Evolutionary conservation across 2,888 invertebrate genomes (phyloP), one percentile per base, ranked within the genome.

Genomic region (Lymantria dispar): DNA sequence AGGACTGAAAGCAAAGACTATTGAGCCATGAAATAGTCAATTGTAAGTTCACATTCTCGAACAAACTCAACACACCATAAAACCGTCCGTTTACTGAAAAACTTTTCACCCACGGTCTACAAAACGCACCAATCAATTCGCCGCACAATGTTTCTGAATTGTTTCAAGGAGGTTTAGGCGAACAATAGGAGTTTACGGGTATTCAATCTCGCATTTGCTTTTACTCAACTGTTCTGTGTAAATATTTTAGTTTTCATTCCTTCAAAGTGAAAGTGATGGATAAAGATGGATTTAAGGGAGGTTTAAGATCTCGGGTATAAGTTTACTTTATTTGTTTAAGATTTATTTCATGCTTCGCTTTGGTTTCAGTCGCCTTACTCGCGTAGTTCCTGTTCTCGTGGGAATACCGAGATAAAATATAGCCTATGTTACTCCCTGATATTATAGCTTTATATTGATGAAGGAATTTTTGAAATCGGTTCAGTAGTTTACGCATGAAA

Each of bases 181-280:
- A 60, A 56, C 50, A 64, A 53, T 22, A 22, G 22, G 0, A 50
- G 43, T 31, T 45, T 56, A 45, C 41, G 22, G 43, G 45, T 44
- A 57, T 54, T 44, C 53, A 52, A 60, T 57, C 29, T 42, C 12
- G 39, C 50, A 50, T 63, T 65, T 54, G 45, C 53, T 60, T 63
- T 49, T 43, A 42, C 46, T 42, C 15, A 48, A 43, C 52, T 50
- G 47, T 54, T 43, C 30, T 52, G 31, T 42, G 48, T 40, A 54
- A 56, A 65, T 59, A 42, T 55, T 54, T 50, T 38, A 8, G 33
- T 9, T 41, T 30, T 47, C 40, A 33, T 51, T 50, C n/a, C 7
- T 36, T 43, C 45, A 22, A 41, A 45, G 13, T 22, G 22, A 22
- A 22, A 22, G 9, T 45, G 30, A 46, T 45, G 38, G 37, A 36